A percentile compares a stretch with the other conserved stretches of the same genome.
These are phyloP conservation scores for Tinea semifulvella DNA, from an alignment of 2,888 invertebrate species.

Conservation along the genomic window DNA sequence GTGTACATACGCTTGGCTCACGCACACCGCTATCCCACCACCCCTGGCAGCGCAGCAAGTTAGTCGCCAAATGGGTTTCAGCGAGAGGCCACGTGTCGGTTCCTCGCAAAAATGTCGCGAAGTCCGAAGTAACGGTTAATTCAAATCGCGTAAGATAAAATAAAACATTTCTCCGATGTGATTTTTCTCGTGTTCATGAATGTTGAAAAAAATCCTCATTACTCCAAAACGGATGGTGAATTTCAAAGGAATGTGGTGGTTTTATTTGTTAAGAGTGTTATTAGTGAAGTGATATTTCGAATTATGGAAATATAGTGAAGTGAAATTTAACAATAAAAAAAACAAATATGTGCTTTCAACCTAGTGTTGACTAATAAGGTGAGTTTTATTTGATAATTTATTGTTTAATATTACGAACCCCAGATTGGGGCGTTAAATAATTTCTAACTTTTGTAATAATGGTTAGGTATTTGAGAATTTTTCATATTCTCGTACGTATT, in stretches of 20 bases:
- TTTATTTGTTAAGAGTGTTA: not conserved
- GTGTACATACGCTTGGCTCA: slow-evolving; percentile 17
- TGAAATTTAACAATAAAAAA: not conserved
- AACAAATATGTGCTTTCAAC: no score
- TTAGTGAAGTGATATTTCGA: not conserved
- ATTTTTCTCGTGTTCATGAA: not conserved
- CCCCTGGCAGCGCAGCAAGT: slow-evolving; percentile 46
- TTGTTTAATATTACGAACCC: no score
- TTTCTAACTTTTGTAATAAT: no score
- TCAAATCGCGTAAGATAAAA: not conserved
- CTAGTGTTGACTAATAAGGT: no score
- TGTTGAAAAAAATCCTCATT: slow-evolving; percentile 7
- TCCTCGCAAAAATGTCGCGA: slow-evolving; percentile 1
- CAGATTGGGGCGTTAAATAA: no score
- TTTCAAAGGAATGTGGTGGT: not conserved
- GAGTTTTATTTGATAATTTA: no score
- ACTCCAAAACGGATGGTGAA: no score
- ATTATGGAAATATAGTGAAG: not conserved
- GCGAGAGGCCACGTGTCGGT: not conserved
- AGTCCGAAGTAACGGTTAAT: not conserved
- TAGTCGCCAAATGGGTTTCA: slow-evolving; percentile 26
- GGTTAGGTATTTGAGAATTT: no score
- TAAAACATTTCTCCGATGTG: not conserved
- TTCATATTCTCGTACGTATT: no score
- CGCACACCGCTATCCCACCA: slow-evolving; percentile 34